Evolutionary conservation across 2,888 invertebrate species (phyloP).

Genomic region (Encarsia formosa): DNA sequence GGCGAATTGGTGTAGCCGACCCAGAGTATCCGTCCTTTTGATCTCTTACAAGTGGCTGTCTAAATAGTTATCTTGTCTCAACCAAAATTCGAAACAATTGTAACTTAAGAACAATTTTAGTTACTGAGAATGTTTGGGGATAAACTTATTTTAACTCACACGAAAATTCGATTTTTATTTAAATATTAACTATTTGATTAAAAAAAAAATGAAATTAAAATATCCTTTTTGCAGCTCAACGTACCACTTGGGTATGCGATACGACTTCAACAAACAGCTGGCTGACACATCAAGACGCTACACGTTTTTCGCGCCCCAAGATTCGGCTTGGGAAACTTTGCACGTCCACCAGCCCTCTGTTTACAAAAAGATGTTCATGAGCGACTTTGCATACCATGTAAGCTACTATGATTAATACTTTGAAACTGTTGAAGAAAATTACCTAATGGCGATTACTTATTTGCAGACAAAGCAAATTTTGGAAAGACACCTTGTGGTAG

Average conservation of each 20-base stretch:
- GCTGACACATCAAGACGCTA: conserved; percentile 73
- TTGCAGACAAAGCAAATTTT: conserved; percentile 75
- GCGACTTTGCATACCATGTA: conserved; percentile 76
- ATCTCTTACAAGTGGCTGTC: too few species aligned
- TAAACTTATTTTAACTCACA: too few species aligned
- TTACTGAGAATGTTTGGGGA: too few species aligned
- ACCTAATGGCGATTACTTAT: background rate
- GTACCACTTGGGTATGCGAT: conserved; percentile 69
- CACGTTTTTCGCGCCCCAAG: conserved; percentile 88
- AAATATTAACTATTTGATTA: too few species aligned
- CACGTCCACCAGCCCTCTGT: conserved; percentile 73
- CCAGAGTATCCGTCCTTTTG: too few species aligned
- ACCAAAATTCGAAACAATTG: too few species aligned
- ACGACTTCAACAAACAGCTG: conserved; percentile 74
- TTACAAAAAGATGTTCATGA: conserved; percentile 79
- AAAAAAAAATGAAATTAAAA: too few species aligned
- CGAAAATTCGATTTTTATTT: too few species aligned
- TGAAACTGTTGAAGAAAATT: background rate
- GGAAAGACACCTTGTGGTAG: conserved; percentile 83
- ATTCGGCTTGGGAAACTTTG: conserved; percentile 83
- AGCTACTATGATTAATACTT: too few species aligned
- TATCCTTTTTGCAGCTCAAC: conserved; percentile 66
- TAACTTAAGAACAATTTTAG: too few species aligned
- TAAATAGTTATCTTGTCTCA: too few species aligned
- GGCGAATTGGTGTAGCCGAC: too few species aligned